Conservation (phyloP, 1,140 invertebrate species). For the Cotesia vestalis region DNA sequence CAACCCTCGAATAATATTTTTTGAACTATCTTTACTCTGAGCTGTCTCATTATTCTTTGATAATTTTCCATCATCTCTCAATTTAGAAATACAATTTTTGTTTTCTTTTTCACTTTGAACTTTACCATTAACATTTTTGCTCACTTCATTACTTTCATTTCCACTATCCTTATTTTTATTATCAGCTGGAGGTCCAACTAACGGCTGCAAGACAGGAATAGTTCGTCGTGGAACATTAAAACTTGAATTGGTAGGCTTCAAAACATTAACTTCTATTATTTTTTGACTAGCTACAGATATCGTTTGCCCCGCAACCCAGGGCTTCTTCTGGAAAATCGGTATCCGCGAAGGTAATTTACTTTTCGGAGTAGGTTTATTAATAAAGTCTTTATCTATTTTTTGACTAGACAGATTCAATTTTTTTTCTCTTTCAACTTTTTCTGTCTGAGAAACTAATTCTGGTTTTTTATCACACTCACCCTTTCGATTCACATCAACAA, state of each 20-base stretch:
- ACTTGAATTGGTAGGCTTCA: constrained; percentile 34
- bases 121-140: background rate
- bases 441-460: background rate
- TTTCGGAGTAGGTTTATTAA: constrained; percentile 28
- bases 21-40: background rate
- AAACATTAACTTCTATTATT: constrained; percentile 45
- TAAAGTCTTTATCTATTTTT: background rate
- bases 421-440: background rate
- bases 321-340: constrained; percentile 49
- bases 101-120: no score
- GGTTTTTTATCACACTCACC: background rate
- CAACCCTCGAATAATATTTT: no score
- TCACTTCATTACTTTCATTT: background rate
- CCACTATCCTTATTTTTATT: background rate
- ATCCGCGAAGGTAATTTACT: constrained; percentile 51
- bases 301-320: constrained; percentile 44
- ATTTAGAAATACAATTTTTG: no score
- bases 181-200: background rate
- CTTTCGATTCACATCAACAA: background rate
- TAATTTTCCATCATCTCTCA: no score
- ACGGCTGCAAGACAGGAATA: constrained; percentile 23
- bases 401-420: no score
- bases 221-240: constrained; percentile 11
- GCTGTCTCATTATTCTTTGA: no score
- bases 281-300: constrained; percentile 47